Evolutionary conservation across 2,888 invertebrate genomes (phyloP).

Genomic region (Drymonia ruficornis): DNA sequence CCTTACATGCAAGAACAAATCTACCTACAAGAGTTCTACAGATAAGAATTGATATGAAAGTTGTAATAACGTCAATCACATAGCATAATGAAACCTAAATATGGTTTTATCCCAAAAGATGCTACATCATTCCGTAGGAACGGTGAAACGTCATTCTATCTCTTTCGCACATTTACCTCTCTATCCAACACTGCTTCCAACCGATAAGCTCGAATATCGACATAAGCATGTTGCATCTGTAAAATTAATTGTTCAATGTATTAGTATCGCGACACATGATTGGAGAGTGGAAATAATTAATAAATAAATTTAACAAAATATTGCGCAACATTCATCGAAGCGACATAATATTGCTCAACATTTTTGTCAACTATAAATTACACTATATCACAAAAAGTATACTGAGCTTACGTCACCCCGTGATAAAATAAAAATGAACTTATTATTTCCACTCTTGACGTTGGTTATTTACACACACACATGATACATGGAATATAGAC

Average conservation of each 20-base stretch:
- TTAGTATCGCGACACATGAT: slow-evolving; percentile 5
- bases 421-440: background rate
- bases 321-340: background rate
- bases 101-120: slow-evolving; percentile 31
- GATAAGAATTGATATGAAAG: background rate
- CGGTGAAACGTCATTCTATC: slow-evolving; percentile 57
- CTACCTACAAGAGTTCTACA: background rate
- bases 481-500: background rate
- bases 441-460: slow-evolving; percentile 22
- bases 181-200: slow-evolving; percentile 86
- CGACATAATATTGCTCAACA: too few relatives aligned
- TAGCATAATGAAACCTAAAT: slow-evolving; percentile 16
- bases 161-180: slow-evolving; percentile 86
- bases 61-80: background rate
- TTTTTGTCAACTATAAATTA: too few relatives aligned
- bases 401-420: background rate
- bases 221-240: slow-evolving; percentile 85
- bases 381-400: background rate
- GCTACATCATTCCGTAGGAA: slow-evolving; percentile 17
- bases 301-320: background rate
- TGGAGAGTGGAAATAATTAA: slow-evolving; percentile 25
- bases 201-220: slow-evolving; percentile 84
- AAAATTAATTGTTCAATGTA: slow-evolving; percentile 57
- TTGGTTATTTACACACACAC: slow-evolving; percentile 2
- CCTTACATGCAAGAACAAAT: background rate